Evolutionary conservation across 2,113 vertebrate species (phyloP), one percentile per base, ranked within the genome.

Genomic region (Toxotes jaculatrix): DNA sequence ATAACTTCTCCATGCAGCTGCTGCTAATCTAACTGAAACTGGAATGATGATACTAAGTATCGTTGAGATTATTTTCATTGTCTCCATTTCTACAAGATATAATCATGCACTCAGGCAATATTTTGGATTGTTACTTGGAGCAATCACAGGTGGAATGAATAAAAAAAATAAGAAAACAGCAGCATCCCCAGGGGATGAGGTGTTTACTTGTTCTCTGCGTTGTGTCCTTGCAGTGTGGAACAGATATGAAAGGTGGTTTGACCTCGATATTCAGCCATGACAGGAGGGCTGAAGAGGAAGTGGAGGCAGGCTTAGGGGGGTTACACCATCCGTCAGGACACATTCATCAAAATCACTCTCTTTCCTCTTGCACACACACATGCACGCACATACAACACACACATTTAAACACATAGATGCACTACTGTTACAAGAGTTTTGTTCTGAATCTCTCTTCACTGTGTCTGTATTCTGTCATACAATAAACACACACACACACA

Each of bases 301-400:
- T 77, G 77, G 70, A 89, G 89, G 84, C 82, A 87, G 86, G 88
- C 87, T 90, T 88, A 66, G 77, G 89, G 89, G 88, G 82, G 87
- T 87, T 90, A 85, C 81, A 88, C 88, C 88, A 90, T 84, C 89
- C 87, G 85, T 93, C 92, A 93, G 69, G 86, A 91, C 79, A 60
- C 87, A 93, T 93, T 93, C 74, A 88, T 93, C 92, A 93, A 85
- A 93, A 85, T 70, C 78, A 69, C 68, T 74, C 68, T 43, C 49
- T 63, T 64, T 47, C 19, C 61, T 55, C 17, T 34, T 49, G 68
- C 72, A 80, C 63, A 17, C 42, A 65, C 36, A 32, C 38, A 49
- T 14, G 16, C 62, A 68, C 19, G n/a, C 61, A 42, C 57, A 59
- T 8, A 34, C 69, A 65, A 51, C 75, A 62, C 53, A 34, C 40